phyloP scores from a whole-genome alignment of 1,140 invertebrate species.

The Cherax quadricarinatus region DNA sequence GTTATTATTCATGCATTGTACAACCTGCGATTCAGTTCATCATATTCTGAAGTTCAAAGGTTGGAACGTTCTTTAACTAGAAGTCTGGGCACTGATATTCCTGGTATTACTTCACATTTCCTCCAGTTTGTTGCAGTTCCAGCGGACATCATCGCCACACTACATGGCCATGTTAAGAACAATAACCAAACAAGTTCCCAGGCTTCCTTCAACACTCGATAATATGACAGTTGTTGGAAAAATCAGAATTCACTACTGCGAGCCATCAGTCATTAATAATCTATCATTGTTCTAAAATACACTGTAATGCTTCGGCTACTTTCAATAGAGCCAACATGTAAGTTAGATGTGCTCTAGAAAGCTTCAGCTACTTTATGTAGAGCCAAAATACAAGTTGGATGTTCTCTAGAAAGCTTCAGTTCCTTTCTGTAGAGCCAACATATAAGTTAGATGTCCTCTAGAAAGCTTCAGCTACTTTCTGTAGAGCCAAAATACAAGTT shows the following conservation, averaged over 20 bases:
- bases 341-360: too few species aligned
- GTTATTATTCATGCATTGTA: conserved; percentile 71
- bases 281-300: background rate
- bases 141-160: background rate
- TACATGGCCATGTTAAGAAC: background rate
- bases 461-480: too few species aligned
- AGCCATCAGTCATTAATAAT: background rate
- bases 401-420: too few species aligned
- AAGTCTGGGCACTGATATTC: background rate
- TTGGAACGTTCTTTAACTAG: conserved; percentile 15
- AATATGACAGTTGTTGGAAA: conserved; percentile 5
- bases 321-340: too few species aligned
- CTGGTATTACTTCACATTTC: background rate
- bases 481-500: background rate
- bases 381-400: too few species aligned
- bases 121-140: conserved; percentile 14
- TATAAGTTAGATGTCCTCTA: too few species aligned
- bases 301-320: background rate
- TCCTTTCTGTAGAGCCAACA: too few species aligned
- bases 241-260: conserved; percentile 16
- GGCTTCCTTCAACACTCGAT: background rate
- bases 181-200: background rate
- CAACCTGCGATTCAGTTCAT: conserved; percentile 73
- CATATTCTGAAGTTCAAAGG: conserved; percentile 71
- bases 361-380: too few species aligned